A percentile compares a stretch with the other conserved stretches of the same genome.
Conservation (phyloP, 1,140 invertebrate species). For the Drosophila orosa region DNA sequence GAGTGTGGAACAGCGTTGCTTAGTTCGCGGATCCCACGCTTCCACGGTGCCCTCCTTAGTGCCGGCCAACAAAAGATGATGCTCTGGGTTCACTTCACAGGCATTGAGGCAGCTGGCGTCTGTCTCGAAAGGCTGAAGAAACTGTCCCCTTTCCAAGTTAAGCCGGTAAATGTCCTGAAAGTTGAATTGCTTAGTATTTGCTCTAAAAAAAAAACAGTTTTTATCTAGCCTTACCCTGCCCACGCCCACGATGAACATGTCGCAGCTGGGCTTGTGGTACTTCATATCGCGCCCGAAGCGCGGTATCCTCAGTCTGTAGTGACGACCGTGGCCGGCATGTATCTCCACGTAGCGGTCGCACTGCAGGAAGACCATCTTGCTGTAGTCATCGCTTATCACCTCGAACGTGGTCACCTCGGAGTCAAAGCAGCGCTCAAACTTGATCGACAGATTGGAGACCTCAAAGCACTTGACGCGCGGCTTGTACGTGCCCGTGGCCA, state of each 20-base stretch:
- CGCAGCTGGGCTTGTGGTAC: constrained; percentile 95
- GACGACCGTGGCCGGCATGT: constrained; percentile 95
- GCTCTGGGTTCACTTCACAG: constrained; percentile 94
- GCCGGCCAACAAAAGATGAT: constrained; percentile 94
- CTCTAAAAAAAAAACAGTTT: no score
- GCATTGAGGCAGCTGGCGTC: constrained; percentile 92
- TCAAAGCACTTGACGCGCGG: constrained; percentile 98
- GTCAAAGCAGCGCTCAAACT: constrained; percentile 99
- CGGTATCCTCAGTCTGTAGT: constrained; percentile 96
- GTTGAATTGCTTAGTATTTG: background rate
- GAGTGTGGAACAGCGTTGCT: constrained; percentile 90
- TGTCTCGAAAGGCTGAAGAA: constrained; percentile 92
- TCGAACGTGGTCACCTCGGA: constrained; percentile 96
- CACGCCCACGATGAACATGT: constrained; percentile 95
- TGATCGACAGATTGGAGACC: constrained; percentile 97
- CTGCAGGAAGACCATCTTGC: constrained; percentile 92
- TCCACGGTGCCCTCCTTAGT: constrained; percentile 97
- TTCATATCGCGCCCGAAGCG: constrained; percentile 97
- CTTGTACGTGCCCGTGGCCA: constrained; percentile 98
- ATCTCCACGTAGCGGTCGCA: constrained; percentile 97
- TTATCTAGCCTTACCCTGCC: constrained; percentile 85
- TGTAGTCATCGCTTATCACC: constrained; percentile 95
- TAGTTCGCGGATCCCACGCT: constrained; percentile 96
- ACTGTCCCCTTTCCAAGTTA: constrained; percentile 98
- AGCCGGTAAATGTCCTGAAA: constrained; percentile 94